Evolutionary conservation across 2,113 vertebrate genomes (phyloP).

Genomic region (Heterotilapia buettikoferi): DNA sequence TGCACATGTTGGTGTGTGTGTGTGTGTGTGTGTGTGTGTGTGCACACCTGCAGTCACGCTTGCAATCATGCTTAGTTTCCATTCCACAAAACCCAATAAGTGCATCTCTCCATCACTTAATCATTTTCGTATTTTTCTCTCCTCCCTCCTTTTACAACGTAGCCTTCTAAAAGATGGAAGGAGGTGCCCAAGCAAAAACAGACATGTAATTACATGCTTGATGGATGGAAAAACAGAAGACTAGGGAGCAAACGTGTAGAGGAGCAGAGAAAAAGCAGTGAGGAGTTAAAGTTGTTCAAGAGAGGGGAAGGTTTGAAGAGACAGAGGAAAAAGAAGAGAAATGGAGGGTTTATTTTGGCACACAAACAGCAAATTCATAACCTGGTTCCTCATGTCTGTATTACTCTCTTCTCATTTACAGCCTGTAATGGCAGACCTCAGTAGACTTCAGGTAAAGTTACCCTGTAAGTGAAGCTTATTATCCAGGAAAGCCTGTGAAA

Average conservation of each 20-base stretch:
- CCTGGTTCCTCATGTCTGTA: background rate
- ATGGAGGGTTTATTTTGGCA: background rate
- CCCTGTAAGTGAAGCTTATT: background rate
- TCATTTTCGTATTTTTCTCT: background rate
- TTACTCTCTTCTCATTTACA: background rate
- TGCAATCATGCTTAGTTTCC: background rate
- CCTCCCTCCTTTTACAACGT: background rate
- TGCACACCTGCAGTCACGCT: background rate
- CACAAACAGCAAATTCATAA: constrained; percentile 6
- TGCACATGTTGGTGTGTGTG: background rate
- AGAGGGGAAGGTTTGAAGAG: background rate
- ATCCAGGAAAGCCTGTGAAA: background rate
- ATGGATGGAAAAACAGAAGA: background rate
- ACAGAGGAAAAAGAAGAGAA: background rate
- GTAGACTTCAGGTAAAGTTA: background rate
- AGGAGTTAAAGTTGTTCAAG: background rate
- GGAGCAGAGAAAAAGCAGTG: background rate
- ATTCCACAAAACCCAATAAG: background rate
- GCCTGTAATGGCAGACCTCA: background rate
- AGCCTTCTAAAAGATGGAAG: background rate
- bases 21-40: background rate
- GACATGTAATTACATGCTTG: constrained; percentile 42
- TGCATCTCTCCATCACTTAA: constrained; percentile 24
- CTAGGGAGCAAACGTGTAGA: background rate
- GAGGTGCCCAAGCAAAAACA: background rate